Evolutionary conservation across 2,113 vertebrate genomes (phyloP).

Genomic region (Clarias magur): DNA sequence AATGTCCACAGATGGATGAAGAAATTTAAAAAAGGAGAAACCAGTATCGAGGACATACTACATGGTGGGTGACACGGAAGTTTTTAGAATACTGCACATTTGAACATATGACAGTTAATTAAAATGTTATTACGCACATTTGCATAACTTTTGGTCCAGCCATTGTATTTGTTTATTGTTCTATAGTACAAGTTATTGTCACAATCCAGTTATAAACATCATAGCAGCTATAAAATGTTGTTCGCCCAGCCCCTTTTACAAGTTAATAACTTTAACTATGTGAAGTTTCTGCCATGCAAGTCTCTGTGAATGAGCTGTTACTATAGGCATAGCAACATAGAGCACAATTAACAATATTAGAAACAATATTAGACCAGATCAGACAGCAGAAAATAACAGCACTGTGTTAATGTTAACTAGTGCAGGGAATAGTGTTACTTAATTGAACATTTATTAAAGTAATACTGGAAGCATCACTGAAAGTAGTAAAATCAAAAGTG

Average conservation of each 20-base stretch:
- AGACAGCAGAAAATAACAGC: background rate
- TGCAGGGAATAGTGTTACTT: background rate
- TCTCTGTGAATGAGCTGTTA: background rate
- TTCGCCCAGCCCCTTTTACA: background rate
- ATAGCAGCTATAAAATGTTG: background rate
- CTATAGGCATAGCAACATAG: background rate
- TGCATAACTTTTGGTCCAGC: no score
- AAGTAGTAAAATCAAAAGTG: background rate
- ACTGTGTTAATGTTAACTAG: background rate
- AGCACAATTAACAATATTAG: background rate
- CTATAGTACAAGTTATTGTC: background rate
- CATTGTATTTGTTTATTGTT: no score
- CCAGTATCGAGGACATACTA: no score
- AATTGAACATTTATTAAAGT: background rate
- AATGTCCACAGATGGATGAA: no score
- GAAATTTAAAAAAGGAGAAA: no score
- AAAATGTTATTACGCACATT: no score
- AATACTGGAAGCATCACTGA: background rate
- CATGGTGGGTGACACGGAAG: no score
- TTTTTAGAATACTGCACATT: no score
- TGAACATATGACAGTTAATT: no score
- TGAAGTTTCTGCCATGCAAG: background rate
- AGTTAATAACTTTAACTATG: background rate
- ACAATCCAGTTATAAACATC: background rate
- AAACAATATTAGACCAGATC: background rate